phyloP scores from a whole-genome alignment of 2,113 vertebrate species.

The Phalacrocorax carbo region DNA sequence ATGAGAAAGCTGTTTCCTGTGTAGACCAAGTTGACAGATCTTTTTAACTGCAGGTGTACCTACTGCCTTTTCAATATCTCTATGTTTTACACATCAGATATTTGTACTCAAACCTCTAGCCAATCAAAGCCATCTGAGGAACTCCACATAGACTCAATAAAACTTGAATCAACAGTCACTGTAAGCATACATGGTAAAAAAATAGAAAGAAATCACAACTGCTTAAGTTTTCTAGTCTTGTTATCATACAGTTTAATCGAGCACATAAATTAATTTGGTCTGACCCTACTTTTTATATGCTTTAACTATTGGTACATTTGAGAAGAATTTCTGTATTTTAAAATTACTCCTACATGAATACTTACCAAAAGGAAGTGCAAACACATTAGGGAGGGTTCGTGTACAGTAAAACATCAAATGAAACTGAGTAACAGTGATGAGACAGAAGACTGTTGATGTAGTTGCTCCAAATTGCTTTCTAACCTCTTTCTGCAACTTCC shows the following conservation, averaged over 20 bases:
- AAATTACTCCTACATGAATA: not conserved
- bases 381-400: slow-evolving; percentile 89
- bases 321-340: not conserved
- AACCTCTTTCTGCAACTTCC: slow-evolving; percentile 88
- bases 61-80: not conserved
- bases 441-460: slow-evolving; percentile 84
- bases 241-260: not conserved
- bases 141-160: not conserved
- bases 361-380: slow-evolving; percentile 90
- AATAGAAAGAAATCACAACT: not conserved
- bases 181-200: not conserved
- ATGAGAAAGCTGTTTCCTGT: not conserved
- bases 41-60: not conserved
- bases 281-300: not conserved
- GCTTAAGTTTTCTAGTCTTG: not conserved
- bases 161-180: not conserved
- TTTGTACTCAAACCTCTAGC: not conserved
- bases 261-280: not conserved
- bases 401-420: slow-evolving; percentile 98
- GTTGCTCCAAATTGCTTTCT: slow-evolving; percentile 86
- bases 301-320: not conserved
- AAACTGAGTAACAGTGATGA: slow-evolving; percentile 90
- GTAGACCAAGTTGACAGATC: not conserved
- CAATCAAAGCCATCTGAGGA: not conserved
- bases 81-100: not conserved